Evolutionary conservation across 2,113 vertebrate species (phyloP), one percentile per base, ranked within the genome.

Genomic region (Psophia crepitans): DNA sequence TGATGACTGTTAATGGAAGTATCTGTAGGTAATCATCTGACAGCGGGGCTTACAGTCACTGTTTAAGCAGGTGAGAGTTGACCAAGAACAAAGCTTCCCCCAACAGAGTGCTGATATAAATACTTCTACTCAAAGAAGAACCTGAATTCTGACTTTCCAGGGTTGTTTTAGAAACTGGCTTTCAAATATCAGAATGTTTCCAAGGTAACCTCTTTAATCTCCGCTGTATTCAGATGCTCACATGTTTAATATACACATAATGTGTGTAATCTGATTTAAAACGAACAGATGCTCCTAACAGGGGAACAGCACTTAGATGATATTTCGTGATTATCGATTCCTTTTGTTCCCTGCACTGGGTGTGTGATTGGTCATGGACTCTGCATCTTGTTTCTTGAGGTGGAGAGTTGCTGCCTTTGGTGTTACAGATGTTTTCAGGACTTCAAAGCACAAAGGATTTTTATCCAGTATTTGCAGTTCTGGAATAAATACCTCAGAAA

Each of bases 151-250:
- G 26, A 80, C 23, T 65, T 88, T 22, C 15, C 1, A 2, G 49
- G 16, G 0, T n/a, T 41, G 18, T 69, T 89, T 75, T 86, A 82
- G 74, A 84, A 95, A 61, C 66, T 54, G 44, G 5, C 84, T 89
- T 94, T 92, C 65, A 76, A 82, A 70, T 68, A 87, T 6, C 41
- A 58, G 66, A 73, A 84, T 93, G 76, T 90, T 92, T 92, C 86
- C 85, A 86, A 87, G 90, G 90, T 90, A 97, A 84, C 90, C 65
- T 81, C 61, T 84, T 93, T 73, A 86, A 76, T 93, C 49, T 69
- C 61, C 30, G 41, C n/a, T 84, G 11, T 65, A 64, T 84, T 93
- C 44, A 84, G 64, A 68, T 89, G 53, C 63, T 92, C 41, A 30
- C 57, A 92, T 81, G 39, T 75, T 96, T 85, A 95, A 84, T 87